Evolutionary conservation across 2,113 vertebrate genomes (phyloP).

Genomic region (Psophia crepitans): DNA sequence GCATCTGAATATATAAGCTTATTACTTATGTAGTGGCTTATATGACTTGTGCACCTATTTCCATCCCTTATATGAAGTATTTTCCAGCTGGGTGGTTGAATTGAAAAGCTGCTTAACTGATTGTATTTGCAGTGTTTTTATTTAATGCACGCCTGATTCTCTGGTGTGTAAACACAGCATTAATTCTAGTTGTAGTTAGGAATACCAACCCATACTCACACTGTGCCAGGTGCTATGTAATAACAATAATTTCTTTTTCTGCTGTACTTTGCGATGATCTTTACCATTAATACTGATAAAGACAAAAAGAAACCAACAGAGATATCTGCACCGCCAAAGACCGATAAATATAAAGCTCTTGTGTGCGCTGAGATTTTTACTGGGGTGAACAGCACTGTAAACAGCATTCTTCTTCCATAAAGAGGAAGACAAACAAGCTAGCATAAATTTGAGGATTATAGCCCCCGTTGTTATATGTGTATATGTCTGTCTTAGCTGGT

Average conservation of each 20-base stretch:
- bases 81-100: background rate
- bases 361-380: background rate
- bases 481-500: background rate
- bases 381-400: background rate
- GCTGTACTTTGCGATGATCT: background rate
- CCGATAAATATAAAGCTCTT: background rate
- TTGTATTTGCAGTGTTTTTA: background rate
- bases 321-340: background rate
- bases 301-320: background rate
- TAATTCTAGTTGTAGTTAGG: background rate
- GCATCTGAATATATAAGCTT: background rate
- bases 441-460: rapidly evolving
- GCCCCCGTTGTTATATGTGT: background rate
- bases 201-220: background rate
- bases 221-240: background rate
- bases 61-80: background rate
- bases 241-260: background rate
- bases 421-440: background rate
- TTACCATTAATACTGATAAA: background rate
- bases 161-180: background rate
- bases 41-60: background rate
- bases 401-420: background rate
- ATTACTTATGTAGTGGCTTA: background rate
- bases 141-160: background rate
- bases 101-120: background rate